Conservation (phyloP, 2,113 vertebrate genomes). For the Ptyas mucosa region DNA sequence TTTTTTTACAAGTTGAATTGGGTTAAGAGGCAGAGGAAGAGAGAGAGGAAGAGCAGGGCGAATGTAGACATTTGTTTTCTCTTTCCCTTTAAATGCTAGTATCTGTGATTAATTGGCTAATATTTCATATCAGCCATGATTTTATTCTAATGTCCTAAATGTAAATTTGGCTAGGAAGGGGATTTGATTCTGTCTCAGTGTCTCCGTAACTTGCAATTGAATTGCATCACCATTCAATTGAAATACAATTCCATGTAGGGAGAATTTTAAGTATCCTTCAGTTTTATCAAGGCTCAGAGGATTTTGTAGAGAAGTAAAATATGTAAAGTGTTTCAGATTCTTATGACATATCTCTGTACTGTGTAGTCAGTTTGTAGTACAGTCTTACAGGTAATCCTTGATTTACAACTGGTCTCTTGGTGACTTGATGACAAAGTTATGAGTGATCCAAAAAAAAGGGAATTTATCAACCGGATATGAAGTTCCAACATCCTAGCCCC, state of each 20-base stretch:
- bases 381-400: neutral
- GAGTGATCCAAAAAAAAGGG: neutral
- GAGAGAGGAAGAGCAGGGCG: neutral
- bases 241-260: neutral
- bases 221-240: neutral
- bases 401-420: neutral
- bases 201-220: neutral
- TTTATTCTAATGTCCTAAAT: neutral
- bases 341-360: neutral
- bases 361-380: neutral
- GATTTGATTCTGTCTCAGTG: neutral
- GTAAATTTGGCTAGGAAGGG: neutral
- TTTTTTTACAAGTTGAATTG: slow-evolving; percentile 44
- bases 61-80: slow-evolving; percentile 22
- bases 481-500: neutral
- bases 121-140: slow-evolving; percentile 8
- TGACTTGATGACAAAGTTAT: neutral
- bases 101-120: neutral
- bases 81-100: neutral
- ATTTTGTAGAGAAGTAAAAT: slow-evolving; percentile 2
- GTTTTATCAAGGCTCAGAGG: neutral
- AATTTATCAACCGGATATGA: neutral
- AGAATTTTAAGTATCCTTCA: neutral
- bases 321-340: neutral
- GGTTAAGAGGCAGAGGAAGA: neutral